Conservation (phyloP, 1,140 invertebrate genomes). For the Diachasma alloeum region DNA sequence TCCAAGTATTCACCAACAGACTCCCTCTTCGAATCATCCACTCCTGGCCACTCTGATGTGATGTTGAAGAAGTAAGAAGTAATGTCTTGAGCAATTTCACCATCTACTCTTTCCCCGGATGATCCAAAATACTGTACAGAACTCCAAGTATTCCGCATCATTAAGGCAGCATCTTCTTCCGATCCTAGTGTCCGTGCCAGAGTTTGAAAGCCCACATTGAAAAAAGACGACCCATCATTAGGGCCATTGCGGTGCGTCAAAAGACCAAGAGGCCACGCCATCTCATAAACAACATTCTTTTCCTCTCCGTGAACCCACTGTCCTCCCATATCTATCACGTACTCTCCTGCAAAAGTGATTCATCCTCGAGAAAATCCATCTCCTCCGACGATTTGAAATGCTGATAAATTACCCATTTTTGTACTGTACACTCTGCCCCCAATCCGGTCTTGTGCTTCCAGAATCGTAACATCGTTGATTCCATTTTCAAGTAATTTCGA, state of each 20-base stretch:
- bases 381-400: neutral
- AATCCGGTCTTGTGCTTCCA: conserved; percentile 78
- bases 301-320: conserved; percentile 86
- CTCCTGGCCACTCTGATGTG: neutral
- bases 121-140: neutral
- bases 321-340: conserved; percentile 81
- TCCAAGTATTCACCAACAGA: conserved; percentile 64
- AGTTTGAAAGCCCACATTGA: neutral
- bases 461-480: conserved; percentile 64
- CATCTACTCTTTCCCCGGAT: neutral
- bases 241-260: neutral
- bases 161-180: neutral
- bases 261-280: conserved; percentile 64
- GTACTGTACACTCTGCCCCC: conserved; percentile 74
- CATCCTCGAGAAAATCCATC: neutral
- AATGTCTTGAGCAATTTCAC: neutral
- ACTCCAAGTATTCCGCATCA: neutral
- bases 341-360: conserved; percentile 55
- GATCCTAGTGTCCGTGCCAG: neutral
- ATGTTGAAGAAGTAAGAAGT: neutral
- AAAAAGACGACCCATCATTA: neutral
- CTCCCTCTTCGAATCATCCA: conserved; percentile 29
- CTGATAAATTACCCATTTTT: conserved; percentile 59
- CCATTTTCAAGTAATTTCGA: conserved; percentile 65
- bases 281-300: conserved; percentile 73